Base-by-base conservation (phyloP, 2,888 invertebrate species). In the Plutella xylostella region DNA sequence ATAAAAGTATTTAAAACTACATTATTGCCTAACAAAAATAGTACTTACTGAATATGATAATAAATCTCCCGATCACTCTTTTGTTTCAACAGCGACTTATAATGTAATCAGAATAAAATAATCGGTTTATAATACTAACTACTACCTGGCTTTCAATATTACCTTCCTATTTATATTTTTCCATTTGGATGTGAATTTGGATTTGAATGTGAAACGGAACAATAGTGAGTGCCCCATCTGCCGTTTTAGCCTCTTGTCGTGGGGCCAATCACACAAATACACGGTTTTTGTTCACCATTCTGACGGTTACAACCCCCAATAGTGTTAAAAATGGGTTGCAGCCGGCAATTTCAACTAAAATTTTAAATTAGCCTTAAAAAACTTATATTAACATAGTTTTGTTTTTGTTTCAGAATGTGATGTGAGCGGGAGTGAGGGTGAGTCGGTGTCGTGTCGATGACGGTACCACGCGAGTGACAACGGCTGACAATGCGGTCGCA, bases 401-500 rank as follows among this genome's bases (percentile, higher is more conserved):
- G 51, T 45, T 55, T 20, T 82, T 82, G 77, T 83, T 83, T 48
- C 80, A 83, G 83, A 60, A 79, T 77, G 75, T 78, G 65, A 79
- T 60, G 61, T n/a, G n/a, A n/a, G n/a, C n/a, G n/a, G n/a, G n/a
- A n/a, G n/a, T n/a, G n/a, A n/a, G n/a, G n/a, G n/a, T n/a, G n/a
- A n/a, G 54, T 65, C 65, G 55, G 57, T 56, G 57, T n/a, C n/a
- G n/a, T 65, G 64, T 78, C 76, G 66, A 82, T 76, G 78, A 65
- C 64, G 57, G 59, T 63, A 68, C 65, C 54, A 57, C 62, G 65
- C 55, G 65, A 57, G 61, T 68, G 66, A 76, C 66, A 63, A 64
- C 55, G 63, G 60, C 65, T 58, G 69, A 80, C 70, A 78, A 82
- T 82, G 83, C 77, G 83, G 75, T 79, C 82, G 62, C 82, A 80